A percentile compares a stretch with the other conserved stretches of the same genome.
These are phyloP conservation scores for Chrysomallon squamiferum DNA, from an alignment of 1,140 invertebrate species.

Conservation along the genomic window DNA sequence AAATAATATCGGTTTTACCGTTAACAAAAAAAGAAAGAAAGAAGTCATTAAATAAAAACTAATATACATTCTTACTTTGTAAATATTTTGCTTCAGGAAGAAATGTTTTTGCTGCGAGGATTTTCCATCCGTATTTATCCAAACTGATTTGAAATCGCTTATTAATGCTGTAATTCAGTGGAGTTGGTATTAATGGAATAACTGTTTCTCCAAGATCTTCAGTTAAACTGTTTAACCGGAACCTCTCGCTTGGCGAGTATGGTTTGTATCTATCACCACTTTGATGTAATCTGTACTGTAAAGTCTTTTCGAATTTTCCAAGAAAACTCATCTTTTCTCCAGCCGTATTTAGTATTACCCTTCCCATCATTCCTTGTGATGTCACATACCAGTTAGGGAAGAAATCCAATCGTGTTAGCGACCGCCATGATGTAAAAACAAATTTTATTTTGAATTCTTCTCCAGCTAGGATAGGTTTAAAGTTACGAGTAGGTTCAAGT, in stretches of 20 bases:
- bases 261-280: slow-evolving; percentile 30
- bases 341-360: slow-evolving; percentile 23
- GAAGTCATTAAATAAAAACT: no score
- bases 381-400: slow-evolving; percentile 51
- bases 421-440: slow-evolving; percentile 33
- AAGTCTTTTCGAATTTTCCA: slow-evolving; percentile 28
- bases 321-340: slow-evolving; percentile 38
- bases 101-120: no score
- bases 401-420: slow-evolving; percentile 41
- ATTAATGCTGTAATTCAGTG: neutral
- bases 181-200: slow-evolving; percentile 11
- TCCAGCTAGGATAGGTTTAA: slow-evolving; percentile 23
- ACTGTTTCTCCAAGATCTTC: neutral
- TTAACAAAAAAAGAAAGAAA: no score
- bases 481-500: slow-evolving; percentile 25
- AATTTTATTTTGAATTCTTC: slow-evolving; percentile 21
- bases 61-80: no score
- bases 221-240: slow-evolving; percentile 2
- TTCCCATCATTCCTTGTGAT: slow-evolving; percentile 27
- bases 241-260: slow-evolving; percentile 30
- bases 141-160: no score
- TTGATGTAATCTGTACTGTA: slow-evolving; percentile 43
- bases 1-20: no score
- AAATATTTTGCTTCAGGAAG: no score
- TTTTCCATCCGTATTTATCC: no score